Percentiles rank a stretch among this genome's conserved stretches.
Evolutionary conservation across 2,113 vertebrate species (phyloP).

Genomic region (Verasper variegatus): DNA sequence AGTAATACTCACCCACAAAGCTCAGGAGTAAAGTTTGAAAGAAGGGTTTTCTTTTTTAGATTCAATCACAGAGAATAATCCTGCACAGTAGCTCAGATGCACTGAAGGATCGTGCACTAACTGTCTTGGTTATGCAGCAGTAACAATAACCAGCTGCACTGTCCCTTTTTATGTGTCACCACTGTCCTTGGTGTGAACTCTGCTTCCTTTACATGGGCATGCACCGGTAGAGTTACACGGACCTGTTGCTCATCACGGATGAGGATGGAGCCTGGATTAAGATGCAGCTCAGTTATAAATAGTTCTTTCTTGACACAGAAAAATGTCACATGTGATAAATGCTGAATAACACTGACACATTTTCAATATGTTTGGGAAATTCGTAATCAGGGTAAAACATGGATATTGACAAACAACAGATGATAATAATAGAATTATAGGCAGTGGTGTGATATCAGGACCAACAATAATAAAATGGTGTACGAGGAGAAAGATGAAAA

Average conservation of each 20-base stretch:
- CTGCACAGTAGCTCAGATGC: not conserved
- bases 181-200: constrained; percentile 52
- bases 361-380: not conserved
- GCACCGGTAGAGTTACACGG: constrained; percentile 34
- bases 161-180: constrained; percentile 54
- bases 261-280: constrained; percentile 43
- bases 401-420: not conserved
- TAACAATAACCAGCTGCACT: not conserved
- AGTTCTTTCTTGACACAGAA: constrained; percentile 9
- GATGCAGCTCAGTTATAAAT: constrained; percentile 51
- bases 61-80: not conserved
- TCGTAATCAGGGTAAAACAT: not conserved
- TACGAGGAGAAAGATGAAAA: not conserved
- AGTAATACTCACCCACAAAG: constrained; percentile 22
- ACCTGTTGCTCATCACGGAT: constrained; percentile 37
- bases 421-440: not conserved
- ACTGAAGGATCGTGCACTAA: not conserved
- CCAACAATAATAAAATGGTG: not conserved
- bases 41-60: not conserved
- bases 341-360: not conserved
- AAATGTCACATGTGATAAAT: not conserved
- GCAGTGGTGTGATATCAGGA: not conserved
- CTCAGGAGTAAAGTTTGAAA: not conserved
- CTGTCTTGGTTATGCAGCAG: not conserved
- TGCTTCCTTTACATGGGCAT: constrained; percentile 42